A percentile compares a stretch with the other conserved stretches of the same genome.
Evolutionary conservation across 2,113 vertebrate genomes (phyloP).

Genomic region (Macroglossus sobrinus): DNA sequence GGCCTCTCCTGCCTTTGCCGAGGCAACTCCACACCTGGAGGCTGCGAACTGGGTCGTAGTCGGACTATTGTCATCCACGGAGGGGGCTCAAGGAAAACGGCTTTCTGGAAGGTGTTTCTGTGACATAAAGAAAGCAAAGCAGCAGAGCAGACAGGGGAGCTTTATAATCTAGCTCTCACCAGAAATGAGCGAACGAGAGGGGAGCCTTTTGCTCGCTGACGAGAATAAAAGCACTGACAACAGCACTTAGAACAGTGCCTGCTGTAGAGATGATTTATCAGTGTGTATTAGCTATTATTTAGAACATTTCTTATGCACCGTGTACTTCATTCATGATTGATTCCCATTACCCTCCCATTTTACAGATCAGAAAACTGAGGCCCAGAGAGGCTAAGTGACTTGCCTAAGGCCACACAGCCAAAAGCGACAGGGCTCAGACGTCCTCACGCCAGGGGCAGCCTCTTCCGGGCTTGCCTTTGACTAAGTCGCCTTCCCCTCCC

Average conservation of each 20-base stretch:
- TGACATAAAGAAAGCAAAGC: neutral
- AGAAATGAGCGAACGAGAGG: neutral
- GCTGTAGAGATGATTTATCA: rapidly evolving
- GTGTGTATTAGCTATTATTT: neutral
- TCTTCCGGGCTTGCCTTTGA: neutral
- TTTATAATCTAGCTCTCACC: neutral
- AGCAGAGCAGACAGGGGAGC: neutral
- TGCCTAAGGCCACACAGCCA: neutral
- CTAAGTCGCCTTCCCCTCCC: neutral
- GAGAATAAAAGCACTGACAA: neutral
- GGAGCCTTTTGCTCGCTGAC: neutral
- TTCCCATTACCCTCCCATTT: neutral
- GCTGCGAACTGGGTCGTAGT: neutral
- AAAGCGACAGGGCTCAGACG: neutral
- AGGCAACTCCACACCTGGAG: neutral
- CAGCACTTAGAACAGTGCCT: neutral
- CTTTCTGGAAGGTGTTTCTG: conserved; percentile 7
- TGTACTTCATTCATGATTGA: neutral
- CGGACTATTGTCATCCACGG: neutral
- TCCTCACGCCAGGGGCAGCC: neutral
- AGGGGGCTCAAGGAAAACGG: neutral
- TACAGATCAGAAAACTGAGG: neutral
- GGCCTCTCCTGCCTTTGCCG: neutral
- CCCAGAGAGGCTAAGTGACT: neutral
- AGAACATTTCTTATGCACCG: neutral